A percentile compares a stretch with the other conserved stretches of the same genome.
These are phyloP conservation scores for Anoplophora glabripennis DNA, from an alignment of 1,140 invertebrate species.

Conservation along the genomic window DNA sequence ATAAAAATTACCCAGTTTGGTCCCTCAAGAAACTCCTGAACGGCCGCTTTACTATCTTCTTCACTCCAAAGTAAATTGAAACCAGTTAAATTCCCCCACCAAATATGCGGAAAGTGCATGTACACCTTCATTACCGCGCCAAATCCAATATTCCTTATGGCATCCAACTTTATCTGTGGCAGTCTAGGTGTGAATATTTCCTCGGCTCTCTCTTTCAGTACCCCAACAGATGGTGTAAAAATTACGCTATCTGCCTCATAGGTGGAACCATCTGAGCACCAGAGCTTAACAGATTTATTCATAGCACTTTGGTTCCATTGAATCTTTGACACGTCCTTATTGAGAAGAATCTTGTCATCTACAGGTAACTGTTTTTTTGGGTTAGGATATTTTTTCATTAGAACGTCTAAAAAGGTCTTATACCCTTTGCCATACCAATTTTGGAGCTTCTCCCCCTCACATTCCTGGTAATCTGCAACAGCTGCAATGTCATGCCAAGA, in stretches of 20 bases:
- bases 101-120: conserved; percentile 59
- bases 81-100: conserved; percentile 47
- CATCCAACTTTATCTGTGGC: conserved; percentile 56
- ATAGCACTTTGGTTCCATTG: conserved; percentile 19
- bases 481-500: conserved; percentile 14
- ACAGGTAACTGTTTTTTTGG: conserved; percentile 19
- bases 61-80: conserved; percentile 17
- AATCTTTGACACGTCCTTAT: conserved; percentile 33
- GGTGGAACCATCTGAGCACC: conserved; percentile 41
- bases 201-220: conserved; percentile 61
- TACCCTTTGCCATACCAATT: conserved; percentile 36
- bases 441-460: conserved; percentile 20
- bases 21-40: neutral
- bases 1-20: conserved; percentile 28
- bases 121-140: conserved; percentile 77
- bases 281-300: conserved; percentile 9
- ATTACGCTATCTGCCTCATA: conserved; percentile 64
- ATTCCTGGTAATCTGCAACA: conserved; percentile 18
- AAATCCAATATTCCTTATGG: conserved; percentile 64
- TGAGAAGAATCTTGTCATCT: conserved; percentile 29
- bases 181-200: conserved; percentile 61
- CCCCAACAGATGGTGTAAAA: conserved; percentile 66
- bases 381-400: conserved; percentile 32
- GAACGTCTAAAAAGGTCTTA: conserved; percentile 33
- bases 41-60: conserved; percentile 1